Conservation (phyloP, 2,888 invertebrate genomes). For the Conchocele bisecta region DNA sequence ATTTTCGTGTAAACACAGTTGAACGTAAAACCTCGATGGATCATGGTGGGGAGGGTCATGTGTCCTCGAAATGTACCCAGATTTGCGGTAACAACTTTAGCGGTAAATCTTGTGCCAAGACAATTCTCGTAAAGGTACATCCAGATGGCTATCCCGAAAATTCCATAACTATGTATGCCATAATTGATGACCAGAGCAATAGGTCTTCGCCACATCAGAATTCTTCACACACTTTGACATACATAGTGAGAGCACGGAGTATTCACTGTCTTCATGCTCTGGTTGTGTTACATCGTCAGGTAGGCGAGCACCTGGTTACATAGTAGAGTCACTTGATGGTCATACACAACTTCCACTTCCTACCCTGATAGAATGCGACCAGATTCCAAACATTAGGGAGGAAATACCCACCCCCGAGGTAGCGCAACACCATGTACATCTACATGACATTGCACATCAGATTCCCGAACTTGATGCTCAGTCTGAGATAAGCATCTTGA, state of each 20-base stretch:
- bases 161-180: conserved; percentile 24
- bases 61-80: too few species aligned
- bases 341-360: conserved; percentile 14
- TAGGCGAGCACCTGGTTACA: conserved; percentile 19
- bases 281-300: conserved; percentile 24
- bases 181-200: conserved; percentile 61
- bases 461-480: conserved; percentile 26
- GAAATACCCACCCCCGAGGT: conserved; percentile 50
- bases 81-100: conserved; percentile 10
- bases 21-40: too few species aligned
- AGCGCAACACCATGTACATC: conserved; percentile 28
- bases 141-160: conserved; percentile 24
- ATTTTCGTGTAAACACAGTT: too few species aligned
- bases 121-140: conserved; percentile 38
- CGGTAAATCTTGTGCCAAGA: conserved; percentile 59
- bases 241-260: conserved; percentile 1
- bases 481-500: neutral
- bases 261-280: conserved; percentile 40
- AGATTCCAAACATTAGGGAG: conserved; percentile 37
- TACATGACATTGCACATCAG: conserved; percentile 18
- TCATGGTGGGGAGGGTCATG: too few species aligned
- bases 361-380: conserved; percentile 36
- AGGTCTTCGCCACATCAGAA: conserved; percentile 34
- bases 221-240: conserved; percentile 41
- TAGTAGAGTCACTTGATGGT: conserved; percentile 34